Percentiles rank a stretch among this genome's conserved stretches.
These are phyloP conservation scores for Apis cerana DNA, from an alignment of 1,140 invertebrate genomes.

Conservation along the genomic window DNA sequence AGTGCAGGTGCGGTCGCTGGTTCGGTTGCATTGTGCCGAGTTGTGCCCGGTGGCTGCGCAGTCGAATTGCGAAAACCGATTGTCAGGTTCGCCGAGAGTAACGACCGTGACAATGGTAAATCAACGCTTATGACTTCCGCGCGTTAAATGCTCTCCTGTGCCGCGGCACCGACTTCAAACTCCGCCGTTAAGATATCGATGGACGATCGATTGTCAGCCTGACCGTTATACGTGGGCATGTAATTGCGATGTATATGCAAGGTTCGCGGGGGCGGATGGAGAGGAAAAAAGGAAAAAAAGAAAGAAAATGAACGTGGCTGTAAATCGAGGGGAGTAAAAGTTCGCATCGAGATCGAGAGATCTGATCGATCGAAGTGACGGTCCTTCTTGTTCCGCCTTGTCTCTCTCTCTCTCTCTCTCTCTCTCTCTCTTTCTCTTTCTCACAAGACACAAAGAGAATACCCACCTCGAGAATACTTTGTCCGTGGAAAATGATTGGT, in stretches of 20 bases:
- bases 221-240: slow-evolving; percentile 41
- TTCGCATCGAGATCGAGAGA: slow-evolving; percentile 21
- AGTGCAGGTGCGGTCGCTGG: slow-evolving; percentile 61
- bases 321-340: background rate
- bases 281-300: too few relatives aligned
- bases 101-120: slow-evolving; percentile 67
- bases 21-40: slow-evolving; percentile 44
- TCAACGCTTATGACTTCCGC: slow-evolving; percentile 57
- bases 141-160: slow-evolving; percentile 24
- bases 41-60: background rate
- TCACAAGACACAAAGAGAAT: background rate
- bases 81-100: slow-evolving; percentile 48
- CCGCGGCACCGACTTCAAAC: slow-evolving; percentile 25
- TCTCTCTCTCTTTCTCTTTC: too few relatives aligned
- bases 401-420: background rate
- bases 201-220: slow-evolving; percentile 22
- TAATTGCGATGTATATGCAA: slow-evolving; percentile 42
- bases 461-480: background rate
- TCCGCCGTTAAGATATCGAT: slow-evolving; percentile 11
- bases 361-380: slow-evolving; percentile 5
- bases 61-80: slow-evolving; percentile 57
- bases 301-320: background rate
- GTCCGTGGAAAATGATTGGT: slow-evolving; percentile 19
- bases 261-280: background rate
- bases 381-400: background rate